phyloP scores from a whole-genome alignment of 2,888 invertebrate species.

The Cremastinae sp. region DNA sequence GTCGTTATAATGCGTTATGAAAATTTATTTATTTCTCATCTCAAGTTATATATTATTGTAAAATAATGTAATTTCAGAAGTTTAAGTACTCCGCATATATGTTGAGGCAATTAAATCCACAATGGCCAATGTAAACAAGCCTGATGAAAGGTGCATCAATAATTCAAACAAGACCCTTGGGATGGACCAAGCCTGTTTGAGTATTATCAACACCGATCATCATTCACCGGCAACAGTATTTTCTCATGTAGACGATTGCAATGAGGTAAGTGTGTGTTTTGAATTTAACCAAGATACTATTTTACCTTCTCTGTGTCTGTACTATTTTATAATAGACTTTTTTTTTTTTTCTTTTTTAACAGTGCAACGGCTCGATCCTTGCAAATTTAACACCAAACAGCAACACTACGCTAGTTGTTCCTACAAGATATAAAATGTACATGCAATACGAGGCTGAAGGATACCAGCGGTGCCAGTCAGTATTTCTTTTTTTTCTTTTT shows the following conservation, averaged over 20 bases:
- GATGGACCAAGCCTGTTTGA: slow-evolving; percentile 77
- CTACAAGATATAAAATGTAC: slow-evolving; percentile 73
- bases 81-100: too few relatives aligned
- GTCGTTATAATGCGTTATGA: too few relatives aligned
- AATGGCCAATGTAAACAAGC: slow-evolving; percentile 27
- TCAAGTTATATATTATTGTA: too few relatives aligned
- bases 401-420: slow-evolving; percentile 70
- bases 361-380: slow-evolving; percentile 73
- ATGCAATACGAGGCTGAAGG: slow-evolving; percentile 68
- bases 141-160: slow-evolving; percentile 64
- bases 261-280: slow-evolving; percentile 65
- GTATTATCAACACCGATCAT: slow-evolving; percentile 70
- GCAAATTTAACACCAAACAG: slow-evolving; percentile 66
- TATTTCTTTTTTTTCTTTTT: slow-evolving; percentile 40
- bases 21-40: too few relatives aligned
- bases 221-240: slow-evolving; percentile 66
- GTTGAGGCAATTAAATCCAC: too few relatives aligned
- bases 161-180: slow-evolving; percentile 67
- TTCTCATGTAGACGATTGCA: slow-evolving; percentile 70
- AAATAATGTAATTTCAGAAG: too few relatives aligned
- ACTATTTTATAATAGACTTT: background rate
- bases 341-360: slow-evolving; percentile 18
- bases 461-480: slow-evolving; percentile 72
- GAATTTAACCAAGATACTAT: background rate
- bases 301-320: background rate